These are phyloP conservation scores for Cecropterus lyciades DNA, from an alignment of 1,140 invertebrate species.

Conservation along the genomic window DNA sequence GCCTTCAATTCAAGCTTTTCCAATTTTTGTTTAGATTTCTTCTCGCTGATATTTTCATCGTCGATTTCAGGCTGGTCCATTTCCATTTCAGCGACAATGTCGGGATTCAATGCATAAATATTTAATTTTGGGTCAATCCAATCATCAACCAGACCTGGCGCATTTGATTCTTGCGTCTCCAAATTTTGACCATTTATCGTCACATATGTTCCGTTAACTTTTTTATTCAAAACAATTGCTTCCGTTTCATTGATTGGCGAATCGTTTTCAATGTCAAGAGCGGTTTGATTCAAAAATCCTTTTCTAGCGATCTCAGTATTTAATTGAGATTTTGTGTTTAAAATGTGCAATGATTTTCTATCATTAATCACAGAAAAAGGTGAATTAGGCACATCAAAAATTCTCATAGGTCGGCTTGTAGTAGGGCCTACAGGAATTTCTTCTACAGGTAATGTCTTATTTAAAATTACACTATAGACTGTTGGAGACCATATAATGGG, in stretches of 20 bases:
- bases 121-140: constrained; percentile 66
- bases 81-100: constrained; percentile 70
- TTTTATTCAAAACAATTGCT: constrained; percentile 62
- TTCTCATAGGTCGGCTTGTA: constrained; percentile 33
- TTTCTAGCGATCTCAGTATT: constrained; percentile 31
- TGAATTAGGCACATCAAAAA: constrained; percentile 15
- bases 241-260: constrained; percentile 53
- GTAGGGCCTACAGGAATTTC: constrained; percentile 19
- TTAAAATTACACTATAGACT: constrained; percentile 59
- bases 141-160: constrained; percentile 62
- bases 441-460: constrained; percentile 45
- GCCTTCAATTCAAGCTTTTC: constrained; percentile 71
- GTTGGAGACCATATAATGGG: constrained; percentile 37
- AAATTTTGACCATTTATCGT: constrained; percentile 52
- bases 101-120: constrained; percentile 59
- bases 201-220: constrained; percentile 58
- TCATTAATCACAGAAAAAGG: constrained; percentile 63
- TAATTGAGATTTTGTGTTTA: constrained; percentile 41
- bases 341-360: constrained; percentile 52
- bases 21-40: constrained; percentile 67
- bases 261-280: constrained; percentile 57
- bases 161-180: constrained; percentile 59
- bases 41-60: constrained; percentile 62
- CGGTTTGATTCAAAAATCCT: constrained; percentile 76
- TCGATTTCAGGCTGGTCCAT: constrained; percentile 66